Conservation (phyloP, 2,797 vertebrate species). For the Chrosomus eos region DNA sequence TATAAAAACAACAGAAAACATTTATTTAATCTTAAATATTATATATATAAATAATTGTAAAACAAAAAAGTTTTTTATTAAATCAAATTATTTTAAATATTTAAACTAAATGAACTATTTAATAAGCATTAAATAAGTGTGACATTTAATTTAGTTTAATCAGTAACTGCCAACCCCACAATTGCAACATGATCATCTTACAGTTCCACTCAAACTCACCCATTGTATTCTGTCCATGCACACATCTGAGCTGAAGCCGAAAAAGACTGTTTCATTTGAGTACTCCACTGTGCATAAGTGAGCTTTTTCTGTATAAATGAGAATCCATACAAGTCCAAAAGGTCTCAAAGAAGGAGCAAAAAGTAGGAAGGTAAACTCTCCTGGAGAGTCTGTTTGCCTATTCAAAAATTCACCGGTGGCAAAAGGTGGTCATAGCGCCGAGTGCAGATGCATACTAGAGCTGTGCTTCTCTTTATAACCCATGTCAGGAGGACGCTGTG, state of each 20-base stretch:
- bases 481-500: slow-evolving; percentile 16
- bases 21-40: no score
- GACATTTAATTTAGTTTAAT: neutral
- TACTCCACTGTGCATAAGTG: slow-evolving; percentile 12
- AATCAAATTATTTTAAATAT: no score
- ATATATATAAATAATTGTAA: neutral
- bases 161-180: neutral
- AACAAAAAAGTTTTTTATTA: no score
- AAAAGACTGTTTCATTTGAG: slow-evolving; percentile 2
- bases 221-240: slow-evolving; percentile 16
- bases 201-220: slow-evolving; percentile 18
- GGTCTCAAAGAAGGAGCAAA: neutral
- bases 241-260: neutral
- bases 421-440: slow-evolving; percentile 18
- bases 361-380: neutral
- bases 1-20: neutral
- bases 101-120: no score
- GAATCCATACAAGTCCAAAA: neutral
- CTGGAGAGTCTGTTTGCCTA: neutral
- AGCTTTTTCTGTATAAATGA: neutral
- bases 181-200: neutral
- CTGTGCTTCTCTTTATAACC: slow-evolving; percentile 36
- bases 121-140: no score
- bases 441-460: slow-evolving; percentile 3
- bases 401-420: slow-evolving; percentile 18